Evolutionary conservation across 37 sponge, comb jelly and placozoan genomes (phyloP), one percentile per base, ranked within the genome.

Genomic region (Theonella swinhoei): DNA sequence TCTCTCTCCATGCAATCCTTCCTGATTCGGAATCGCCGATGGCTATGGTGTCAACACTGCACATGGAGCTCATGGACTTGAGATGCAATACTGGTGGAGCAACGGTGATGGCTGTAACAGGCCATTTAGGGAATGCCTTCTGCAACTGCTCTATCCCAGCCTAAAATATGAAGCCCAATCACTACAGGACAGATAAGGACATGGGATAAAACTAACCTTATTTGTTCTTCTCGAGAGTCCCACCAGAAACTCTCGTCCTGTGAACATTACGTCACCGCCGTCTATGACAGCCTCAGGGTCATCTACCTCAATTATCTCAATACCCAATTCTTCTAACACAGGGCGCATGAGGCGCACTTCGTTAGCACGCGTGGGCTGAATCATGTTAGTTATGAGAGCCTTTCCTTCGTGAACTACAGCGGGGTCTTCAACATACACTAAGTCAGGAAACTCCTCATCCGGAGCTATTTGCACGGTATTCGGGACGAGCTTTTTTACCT

Each of bases 181-280:
- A 47, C 54, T 47, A 47, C 54, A 47, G 11, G 7, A 14, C 14
- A 47, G 54, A 47, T 47, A 47, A n/a, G n/a, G n/a, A 14, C 54
- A 47, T 47, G 54, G 11, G 54, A 47, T 7, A 47, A 14, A 24
- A 29, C 83, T 91, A 42, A 85, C 93, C 68, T 75, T 62, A 74
- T 94, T 91, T 0, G 94, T 94, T 63, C 94, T 34, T 26, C 38
- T 35, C 0, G 88, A 83, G 26, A 91, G 64, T 14, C 94, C 94
- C 36, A 94, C 72, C 0, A 94, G 72, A 68, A 94, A 88, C 62
- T 94, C 94, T 60, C 88, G 72, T 24, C 94, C 94, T 1, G 94
- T 94, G 42, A 94, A 94, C 24, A 94, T 38, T 14, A 94, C 91
- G 42, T 94, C 94, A 1, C 94, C 94, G 41, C 94, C 94, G 60